A percentile compares a stretch with the other conserved stretches of the same genome.
phyloP scores from a whole-genome alignment of 2,888 invertebrate species.

The Griposia aprilina region DNA sequence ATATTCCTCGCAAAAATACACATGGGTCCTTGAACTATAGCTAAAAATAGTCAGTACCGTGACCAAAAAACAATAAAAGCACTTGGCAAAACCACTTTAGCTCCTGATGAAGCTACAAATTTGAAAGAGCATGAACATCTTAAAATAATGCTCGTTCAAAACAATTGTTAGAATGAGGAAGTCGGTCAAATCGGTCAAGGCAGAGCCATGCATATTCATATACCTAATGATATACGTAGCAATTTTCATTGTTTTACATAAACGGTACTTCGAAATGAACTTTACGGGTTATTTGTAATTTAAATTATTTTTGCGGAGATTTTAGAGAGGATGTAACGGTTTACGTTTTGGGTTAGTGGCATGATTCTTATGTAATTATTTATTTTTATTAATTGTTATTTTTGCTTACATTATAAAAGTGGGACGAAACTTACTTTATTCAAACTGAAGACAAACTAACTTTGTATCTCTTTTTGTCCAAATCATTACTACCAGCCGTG shows the following conservation, averaged over 20 bases:
- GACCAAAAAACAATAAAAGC: constrained; percentile 29
- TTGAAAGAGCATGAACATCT: constrained; percentile 23
- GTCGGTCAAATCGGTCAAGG: constrained; percentile 63
- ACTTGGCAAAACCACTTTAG: constrained; percentile 29
- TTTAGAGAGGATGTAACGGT: constrained; percentile 39
- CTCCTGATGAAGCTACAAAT: constrained; percentile 6
- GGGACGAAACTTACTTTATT: not conserved
- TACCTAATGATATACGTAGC: constrained; percentile 61
- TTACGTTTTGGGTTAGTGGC: constrained; percentile 28
- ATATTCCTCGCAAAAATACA: not conserved
- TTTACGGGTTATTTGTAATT: constrained; percentile 48
- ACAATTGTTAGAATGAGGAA: constrained; percentile 53
- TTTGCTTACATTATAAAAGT: not conserved
- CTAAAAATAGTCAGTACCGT: not conserved
- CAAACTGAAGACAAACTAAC: not conserved
- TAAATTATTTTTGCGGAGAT: constrained; percentile 47
- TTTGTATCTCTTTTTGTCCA: not conserved
- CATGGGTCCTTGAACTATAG: constrained; percentile 27
- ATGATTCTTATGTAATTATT: constrained; percentile 21
- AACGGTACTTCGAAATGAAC: constrained; percentile 60
- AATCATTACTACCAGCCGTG: not conserved
- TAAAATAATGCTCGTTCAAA: constrained; percentile 25
- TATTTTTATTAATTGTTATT: not conserved
- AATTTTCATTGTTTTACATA: constrained; percentile 63
- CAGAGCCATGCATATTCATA: constrained; percentile 60